phyloP scores from a whole-genome alignment of 1,140 invertebrate species.

The Bathynomus jamesi region DNA sequence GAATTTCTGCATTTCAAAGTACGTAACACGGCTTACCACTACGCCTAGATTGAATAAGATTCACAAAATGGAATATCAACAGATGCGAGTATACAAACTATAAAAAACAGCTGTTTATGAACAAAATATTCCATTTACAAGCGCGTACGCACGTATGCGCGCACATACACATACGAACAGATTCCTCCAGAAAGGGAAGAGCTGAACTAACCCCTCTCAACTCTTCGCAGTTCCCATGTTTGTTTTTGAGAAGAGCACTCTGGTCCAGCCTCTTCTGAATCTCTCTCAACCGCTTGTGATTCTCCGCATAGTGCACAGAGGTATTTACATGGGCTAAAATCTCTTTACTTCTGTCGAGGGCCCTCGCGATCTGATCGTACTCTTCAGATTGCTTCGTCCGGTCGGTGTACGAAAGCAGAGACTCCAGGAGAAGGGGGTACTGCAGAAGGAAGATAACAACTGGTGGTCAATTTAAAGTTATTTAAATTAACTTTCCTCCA shows the following conservation, averaged over 20 bases:
- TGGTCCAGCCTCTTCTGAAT: slow-evolving; percentile 76
- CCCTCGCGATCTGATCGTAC: slow-evolving; percentile 54
- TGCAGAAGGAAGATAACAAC: slow-evolving; percentile 42
- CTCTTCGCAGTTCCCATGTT: slow-evolving; percentile 54
- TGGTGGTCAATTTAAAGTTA: background rate
- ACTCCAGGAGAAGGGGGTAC: slow-evolving; percentile 77
- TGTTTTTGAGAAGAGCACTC: slow-evolving; percentile 40
- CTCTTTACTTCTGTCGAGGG: slow-evolving; percentile 71
- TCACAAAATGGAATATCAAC: too few species aligned
- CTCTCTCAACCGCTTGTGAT: slow-evolving; percentile 72
- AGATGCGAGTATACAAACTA: too few species aligned
- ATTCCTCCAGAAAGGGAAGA: too few species aligned
- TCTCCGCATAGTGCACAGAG: slow-evolving; percentile 84
- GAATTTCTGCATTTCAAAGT: too few species aligned
- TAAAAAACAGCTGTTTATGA: too few species aligned
- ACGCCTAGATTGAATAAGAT: too few species aligned
- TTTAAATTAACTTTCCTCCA: too few species aligned
- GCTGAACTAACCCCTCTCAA: slow-evolving; percentile 49
- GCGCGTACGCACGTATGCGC: too few species aligned
- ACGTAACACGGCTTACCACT: too few species aligned
- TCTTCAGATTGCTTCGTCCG: slow-evolving; percentile 53
- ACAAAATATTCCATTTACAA: too few species aligned
- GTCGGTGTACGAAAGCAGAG: slow-evolving; percentile 43
- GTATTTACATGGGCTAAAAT: slow-evolving; percentile 87
- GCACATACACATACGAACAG: too few species aligned